A percentile compares a stretch with the other conserved stretches of the same genome.
Conservation (phyloP, 2,888 invertebrate species). For the Actias luna region DNA sequence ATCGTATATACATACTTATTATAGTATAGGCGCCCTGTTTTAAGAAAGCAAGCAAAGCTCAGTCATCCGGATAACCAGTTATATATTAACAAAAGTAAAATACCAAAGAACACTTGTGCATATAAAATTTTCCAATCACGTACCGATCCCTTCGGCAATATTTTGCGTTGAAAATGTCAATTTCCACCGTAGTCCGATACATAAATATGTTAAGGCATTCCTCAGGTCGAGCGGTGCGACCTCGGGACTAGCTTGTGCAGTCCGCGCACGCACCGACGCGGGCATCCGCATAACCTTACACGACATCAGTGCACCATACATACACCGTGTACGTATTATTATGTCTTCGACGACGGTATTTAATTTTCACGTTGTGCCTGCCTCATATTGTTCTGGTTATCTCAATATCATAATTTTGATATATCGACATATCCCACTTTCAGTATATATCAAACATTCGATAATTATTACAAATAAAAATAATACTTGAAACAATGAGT, state of each 20-base stretch:
- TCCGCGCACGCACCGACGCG: conserved; percentile 58
- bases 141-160: conserved; percentile 12
- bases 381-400: neutral
- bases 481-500: too few species aligned
- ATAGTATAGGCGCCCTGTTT: too few species aligned
- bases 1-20: too few species aligned
- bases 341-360: neutral
- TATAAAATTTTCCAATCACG: conserved; percentile 12
- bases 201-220: conserved; percentile 49
- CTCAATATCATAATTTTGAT: neutral
- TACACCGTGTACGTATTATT: conserved; percentile 9
- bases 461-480: neutral
- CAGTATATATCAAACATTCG: neutral
- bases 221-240: conserved; percentile 56
- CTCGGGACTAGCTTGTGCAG: conserved; percentile 59
- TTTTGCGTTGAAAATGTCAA: conserved; percentile 19
- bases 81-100: neutral
- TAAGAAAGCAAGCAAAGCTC: too few species aligned
- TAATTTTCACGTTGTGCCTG: neutral
- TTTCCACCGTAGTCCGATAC: conserved; percentile 26
- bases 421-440: neutral
- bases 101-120: neutral
- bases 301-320: conserved; percentile 15
- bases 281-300: conserved; percentile 75
- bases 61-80: neutral